Evolutionary conservation across 1,140 invertebrate genomes (phyloP).

Genomic region (Oncopodura yosiiana): DNA sequence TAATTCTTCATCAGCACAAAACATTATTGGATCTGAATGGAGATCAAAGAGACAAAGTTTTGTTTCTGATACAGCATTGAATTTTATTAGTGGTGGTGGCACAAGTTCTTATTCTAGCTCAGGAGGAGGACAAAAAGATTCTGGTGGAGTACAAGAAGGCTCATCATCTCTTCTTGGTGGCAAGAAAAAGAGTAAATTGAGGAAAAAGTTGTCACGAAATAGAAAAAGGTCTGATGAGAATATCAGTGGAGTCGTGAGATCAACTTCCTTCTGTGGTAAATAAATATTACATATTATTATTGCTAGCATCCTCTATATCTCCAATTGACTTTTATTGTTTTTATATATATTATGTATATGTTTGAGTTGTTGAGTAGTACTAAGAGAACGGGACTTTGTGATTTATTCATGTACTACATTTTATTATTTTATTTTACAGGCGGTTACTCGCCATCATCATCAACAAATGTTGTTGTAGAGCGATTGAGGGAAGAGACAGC

Average conservation of each 20-base stretch:
- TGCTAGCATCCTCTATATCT: not conserved
- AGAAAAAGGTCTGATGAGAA: constrained; percentile 21
- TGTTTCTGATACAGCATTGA: constrained; percentile 32
- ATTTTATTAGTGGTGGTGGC: constrained; percentile 26
- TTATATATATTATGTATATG: constrained; percentile 6
- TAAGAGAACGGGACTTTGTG: not conserved
- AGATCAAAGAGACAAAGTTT: constrained; percentile 31
- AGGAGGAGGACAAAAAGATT: constrained; percentile 5
- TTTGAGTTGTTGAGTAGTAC: not conserved
- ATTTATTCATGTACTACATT: not conserved
- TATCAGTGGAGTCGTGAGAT: constrained; percentile 14
- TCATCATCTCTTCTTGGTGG: no score
- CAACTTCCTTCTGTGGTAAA: constrained; percentile 27
- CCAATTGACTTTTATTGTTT: not conserved
- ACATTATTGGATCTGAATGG: constrained; percentile 17
- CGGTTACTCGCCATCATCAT: no score
- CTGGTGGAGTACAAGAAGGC: constrained; percentile 5
- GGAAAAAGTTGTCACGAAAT: not conserved
- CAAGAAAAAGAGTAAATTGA: constrained; percentile 19
- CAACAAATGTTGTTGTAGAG: no score
- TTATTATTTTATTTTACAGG: not conserved
- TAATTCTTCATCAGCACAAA: not conserved
- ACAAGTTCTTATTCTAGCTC: constrained; percentile 21
- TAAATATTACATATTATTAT: no score
- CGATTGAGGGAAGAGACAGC: no score